Percentiles rank a stretch among this genome's conserved stretches.
phyloP scores from a whole-genome alignment of 1,140 invertebrate genomes.

The Drosophila busckii region DNA sequence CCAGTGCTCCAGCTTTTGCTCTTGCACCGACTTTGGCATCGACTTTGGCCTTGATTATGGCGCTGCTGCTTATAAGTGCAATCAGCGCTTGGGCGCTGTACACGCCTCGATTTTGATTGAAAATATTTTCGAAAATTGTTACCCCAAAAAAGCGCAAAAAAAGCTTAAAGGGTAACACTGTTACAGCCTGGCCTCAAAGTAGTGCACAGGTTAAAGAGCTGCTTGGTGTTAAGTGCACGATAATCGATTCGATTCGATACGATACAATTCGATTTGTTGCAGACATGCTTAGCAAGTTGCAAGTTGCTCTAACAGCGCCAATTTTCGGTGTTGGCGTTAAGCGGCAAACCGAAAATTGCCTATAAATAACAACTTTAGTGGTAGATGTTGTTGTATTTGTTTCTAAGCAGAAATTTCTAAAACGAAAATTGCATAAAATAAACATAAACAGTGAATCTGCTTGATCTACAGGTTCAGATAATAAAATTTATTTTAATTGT shows the following conservation, averaged over 20 bases:
- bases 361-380: conserved; percentile 52
- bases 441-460: too few relatives aligned
- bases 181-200: conserved; percentile 12
- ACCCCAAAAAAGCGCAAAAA: conserved; percentile 26
- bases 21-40: conserved; percentile 27
- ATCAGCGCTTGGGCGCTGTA: conserved; percentile 39
- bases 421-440: too few relatives aligned
- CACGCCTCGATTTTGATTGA: conserved; percentile 57
- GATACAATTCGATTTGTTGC: conserved; percentile 19
- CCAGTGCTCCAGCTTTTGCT: conserved; percentile 7
- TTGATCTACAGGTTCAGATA: too few relatives aligned
- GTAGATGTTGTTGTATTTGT: background rate
- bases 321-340: conserved; percentile 66
- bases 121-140: conserved; percentile 66
- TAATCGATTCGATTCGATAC: conserved; percentile 69
- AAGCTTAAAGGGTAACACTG: conserved; percentile 64
- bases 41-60: conserved; percentile 66
- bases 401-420: too few relatives aligned
- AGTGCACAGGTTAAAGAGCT: conserved; percentile 62
- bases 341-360: conserved; percentile 62
- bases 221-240: conserved; percentile 72
- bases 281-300: conserved; percentile 9
- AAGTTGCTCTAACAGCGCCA: conserved; percentile 2
- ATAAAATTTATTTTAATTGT: too few relatives aligned
- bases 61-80: conserved; percentile 12